These are phyloP conservation scores for Stenichneumon culpator DNA, from an alignment of 2,888 invertebrate species.

Conservation along the genomic window DNA sequence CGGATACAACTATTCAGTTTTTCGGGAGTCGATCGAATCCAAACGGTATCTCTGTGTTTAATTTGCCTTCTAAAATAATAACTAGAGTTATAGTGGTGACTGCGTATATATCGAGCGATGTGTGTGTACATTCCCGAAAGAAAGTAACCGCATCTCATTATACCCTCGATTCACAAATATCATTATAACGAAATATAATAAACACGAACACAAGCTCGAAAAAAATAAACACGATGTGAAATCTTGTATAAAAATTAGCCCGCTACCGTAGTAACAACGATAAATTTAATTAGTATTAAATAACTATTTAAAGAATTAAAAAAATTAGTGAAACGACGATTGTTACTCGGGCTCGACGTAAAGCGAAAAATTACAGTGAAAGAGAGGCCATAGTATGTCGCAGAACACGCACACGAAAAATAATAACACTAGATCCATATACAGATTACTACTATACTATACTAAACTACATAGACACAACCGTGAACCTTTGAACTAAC, in stretches of 20 bases:
- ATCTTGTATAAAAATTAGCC: slow-evolving; percentile 27
- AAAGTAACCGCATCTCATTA: slow-evolving; percentile 60
- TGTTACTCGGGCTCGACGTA: not conserved
- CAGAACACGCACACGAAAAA: slow-evolving; percentile 29
- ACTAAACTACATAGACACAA: slow-evolving; percentile 62
- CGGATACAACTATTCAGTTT: not conserved
- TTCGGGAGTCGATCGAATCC: not conserved
- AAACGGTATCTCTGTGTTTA: slow-evolving; percentile 16
- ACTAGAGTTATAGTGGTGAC: slow-evolving; percentile 35
- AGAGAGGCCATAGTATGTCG: slow-evolving; percentile 2
- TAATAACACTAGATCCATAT: slow-evolving; percentile 54
- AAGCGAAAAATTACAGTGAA: not conserved
- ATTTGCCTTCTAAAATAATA: slow-evolving; percentile 14
- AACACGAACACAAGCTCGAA: slow-evolving; percentile 7
- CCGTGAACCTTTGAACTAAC: slow-evolving; percentile 70
- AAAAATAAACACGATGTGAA: slow-evolving; percentile 14
- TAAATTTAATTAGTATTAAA: not conserved
- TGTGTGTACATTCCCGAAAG: slow-evolving; percentile 60
- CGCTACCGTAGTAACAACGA: not conserved
- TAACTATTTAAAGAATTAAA: not conserved
- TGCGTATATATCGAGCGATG: slow-evolving; percentile 57
- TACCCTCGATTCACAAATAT: slow-evolving; percentile 49
- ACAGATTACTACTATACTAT: slow-evolving; percentile 44
- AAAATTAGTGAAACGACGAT: not conserved
- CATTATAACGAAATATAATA: slow-evolving; percentile 22